phyloP scores from a whole-genome alignment of 2,888 invertebrate species.

The Eilema depressum region DNA sequence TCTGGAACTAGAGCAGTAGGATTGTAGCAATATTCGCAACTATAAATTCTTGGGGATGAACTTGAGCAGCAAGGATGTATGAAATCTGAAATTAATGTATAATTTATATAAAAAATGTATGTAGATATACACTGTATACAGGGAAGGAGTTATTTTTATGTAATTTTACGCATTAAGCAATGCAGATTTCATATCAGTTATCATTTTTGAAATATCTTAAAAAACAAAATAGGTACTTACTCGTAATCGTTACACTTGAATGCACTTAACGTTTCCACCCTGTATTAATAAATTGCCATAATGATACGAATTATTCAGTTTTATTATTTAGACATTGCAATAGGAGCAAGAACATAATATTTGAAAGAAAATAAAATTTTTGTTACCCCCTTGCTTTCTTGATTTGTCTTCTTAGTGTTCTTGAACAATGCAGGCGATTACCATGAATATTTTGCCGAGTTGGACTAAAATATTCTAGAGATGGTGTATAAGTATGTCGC shows the following conservation, averaged over 20 bases:
- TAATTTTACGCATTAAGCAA: too few species aligned
- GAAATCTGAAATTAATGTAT: slow-evolving; percentile 35
- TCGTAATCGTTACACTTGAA: too few species aligned
- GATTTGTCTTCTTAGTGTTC: neutral
- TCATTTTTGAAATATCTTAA: too few species aligned
- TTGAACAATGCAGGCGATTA: neutral
- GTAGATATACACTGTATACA: neutral
- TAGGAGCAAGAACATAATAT: neutral
- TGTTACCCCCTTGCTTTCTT: neutral
- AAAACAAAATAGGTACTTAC: too few species aligned
- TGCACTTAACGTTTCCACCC: neutral
- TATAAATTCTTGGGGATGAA: slow-evolving; percentile 59
- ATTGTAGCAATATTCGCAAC: slow-evolving; percentile 39
- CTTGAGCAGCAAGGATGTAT: slow-evolving; percentile 56
- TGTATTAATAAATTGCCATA: neutral
- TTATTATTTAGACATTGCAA: neutral
- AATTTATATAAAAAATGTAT: neutral
- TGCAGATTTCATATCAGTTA: too few species aligned
- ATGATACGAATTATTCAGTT: neutral
- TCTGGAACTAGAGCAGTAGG: slow-evolving; percentile 47
- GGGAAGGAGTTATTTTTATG: too few species aligned
- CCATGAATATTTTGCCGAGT: neutral
- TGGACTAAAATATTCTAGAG: too few species aligned
- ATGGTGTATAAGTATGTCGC: neutral
- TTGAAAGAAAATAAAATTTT: neutral